A percentile compares a stretch with the other conserved stretches of the same genome.
phyloP scores from a whole-genome alignment of 1,140 invertebrate genomes.

The Drosophila littoralis region DNA sequence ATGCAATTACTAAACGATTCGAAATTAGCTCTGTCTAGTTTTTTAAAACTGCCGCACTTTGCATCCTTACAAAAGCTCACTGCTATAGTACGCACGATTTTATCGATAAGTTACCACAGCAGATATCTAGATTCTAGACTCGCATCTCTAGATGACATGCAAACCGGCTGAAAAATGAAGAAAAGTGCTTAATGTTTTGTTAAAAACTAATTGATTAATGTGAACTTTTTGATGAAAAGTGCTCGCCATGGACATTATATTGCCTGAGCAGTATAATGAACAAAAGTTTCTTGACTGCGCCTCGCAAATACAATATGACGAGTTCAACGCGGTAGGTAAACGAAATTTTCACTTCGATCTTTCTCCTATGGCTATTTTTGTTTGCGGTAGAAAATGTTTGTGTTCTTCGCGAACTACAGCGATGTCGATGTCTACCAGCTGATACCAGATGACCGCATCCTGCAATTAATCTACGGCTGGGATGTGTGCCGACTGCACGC shows the following conservation, averaged over 20 bases:
- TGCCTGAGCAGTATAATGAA: constrained; percentile 44
- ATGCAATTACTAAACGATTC: neutral
- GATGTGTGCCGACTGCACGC: constrained; percentile 54
- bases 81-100: neutral
- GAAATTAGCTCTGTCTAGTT: neutral
- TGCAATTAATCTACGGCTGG: constrained; percentile 71
- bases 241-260: constrained; percentile 55
- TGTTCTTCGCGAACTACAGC: constrained; percentile 46
- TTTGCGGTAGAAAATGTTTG: constrained; percentile 62
- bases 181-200: neutral
- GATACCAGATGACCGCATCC: constrained; percentile 64
- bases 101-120: constrained; percentile 6
- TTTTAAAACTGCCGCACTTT: constrained; percentile 8
- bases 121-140: neutral
- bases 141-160: constrained; percentile 19
- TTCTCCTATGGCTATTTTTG: neutral
- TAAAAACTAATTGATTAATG: constrained; percentile 1
- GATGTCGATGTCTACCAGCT: constrained; percentile 76
- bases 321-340: constrained; percentile 57
- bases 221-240: neutral
- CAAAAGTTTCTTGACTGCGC: constrained; percentile 61
- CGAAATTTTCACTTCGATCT: neutral
- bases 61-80: neutral
- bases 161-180: constrained; percentile 27
- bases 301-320: constrained; percentile 56